A percentile compares a stretch with the other conserved stretches of the same genome.
Evolutionary conservation across 2,888 invertebrate species (phyloP).

Genomic region (Zygothrica quintamaculata): DNA sequence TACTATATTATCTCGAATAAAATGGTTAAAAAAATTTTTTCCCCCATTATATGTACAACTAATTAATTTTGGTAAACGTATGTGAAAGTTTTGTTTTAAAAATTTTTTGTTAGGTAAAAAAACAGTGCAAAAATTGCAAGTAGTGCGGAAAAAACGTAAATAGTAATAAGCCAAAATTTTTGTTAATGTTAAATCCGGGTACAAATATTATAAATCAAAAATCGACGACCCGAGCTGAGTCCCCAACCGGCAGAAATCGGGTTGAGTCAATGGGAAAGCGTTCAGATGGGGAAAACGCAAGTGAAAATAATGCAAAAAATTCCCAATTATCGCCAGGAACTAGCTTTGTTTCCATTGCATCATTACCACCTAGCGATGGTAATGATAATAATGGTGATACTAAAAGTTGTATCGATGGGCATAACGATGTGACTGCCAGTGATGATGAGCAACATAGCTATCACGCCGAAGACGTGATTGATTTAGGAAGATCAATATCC

Average conservation of each 20-base stretch:
- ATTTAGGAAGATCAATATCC: neutral
- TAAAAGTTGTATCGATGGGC: slow-evolving; percentile 10
- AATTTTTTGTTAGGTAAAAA: slow-evolving; percentile 69
- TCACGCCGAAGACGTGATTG: slow-evolving; percentile 18
- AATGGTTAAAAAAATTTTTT: slow-evolving; percentile 36
- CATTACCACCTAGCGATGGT: slow-evolving; percentile 6
- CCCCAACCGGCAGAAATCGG: slow-evolving; percentile 16
- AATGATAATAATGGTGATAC: slow-evolving; percentile 26
- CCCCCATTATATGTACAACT: slow-evolving; percentile 32
- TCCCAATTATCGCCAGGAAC: slow-evolving; percentile 4
- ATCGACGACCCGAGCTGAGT: slow-evolving; percentile 1
- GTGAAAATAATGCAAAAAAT: slow-evolving; percentile 12
- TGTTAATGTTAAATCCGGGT: slow-evolving; percentile 48
- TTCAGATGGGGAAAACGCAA: slow-evolving; percentile 38
- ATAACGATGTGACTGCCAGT: slow-evolving; percentile 27
- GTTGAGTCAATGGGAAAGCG: slow-evolving; percentile 58
- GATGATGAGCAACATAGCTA: slow-evolving; percentile 30
- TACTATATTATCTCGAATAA: slow-evolving; percentile 18
- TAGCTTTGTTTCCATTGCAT: too few relatives aligned
- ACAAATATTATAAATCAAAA: slow-evolving; percentile 9
- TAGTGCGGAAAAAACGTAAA: slow-evolving; percentile 16
- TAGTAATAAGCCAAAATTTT: slow-evolving; percentile 45
- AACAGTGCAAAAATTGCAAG: slow-evolving; percentile 52
- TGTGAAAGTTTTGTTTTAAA: slow-evolving; percentile 60
- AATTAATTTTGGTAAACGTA: slow-evolving; percentile 65